phyloP scores from a whole-genome alignment of 2,797 vertebrate genomes.

The Thripadectes ignobilis region DNA sequence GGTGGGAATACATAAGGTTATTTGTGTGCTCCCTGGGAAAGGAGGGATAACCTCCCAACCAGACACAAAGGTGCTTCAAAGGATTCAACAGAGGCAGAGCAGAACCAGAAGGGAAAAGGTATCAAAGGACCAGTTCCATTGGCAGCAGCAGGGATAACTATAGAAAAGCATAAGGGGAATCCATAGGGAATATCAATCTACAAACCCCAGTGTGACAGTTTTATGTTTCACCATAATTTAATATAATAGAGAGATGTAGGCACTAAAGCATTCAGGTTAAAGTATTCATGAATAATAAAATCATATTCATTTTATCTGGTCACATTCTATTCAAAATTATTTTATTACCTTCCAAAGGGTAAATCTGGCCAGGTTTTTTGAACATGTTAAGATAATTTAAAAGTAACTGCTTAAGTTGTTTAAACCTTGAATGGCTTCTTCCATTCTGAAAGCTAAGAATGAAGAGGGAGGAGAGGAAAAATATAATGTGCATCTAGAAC shows the following conservation, averaged over 20 bases:
- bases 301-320: slow-evolving; percentile 60
- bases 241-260: slow-evolving; percentile 44
- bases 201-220: slow-evolving; percentile 48
- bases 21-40: neutral
- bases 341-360: slow-evolving; percentile 58
- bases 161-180: slow-evolving; percentile 41
- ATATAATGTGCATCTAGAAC: neutral
- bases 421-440: slow-evolving; percentile 41
- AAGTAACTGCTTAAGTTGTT: slow-evolving; percentile 49
- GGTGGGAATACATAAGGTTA: neutral
- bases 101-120: neutral
- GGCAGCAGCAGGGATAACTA: slow-evolving; percentile 2
- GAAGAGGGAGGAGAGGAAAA: neutral
- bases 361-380: slow-evolving; percentile 40
- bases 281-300: slow-evolving; percentile 69
- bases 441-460: neutral
- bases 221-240: slow-evolving; percentile 63
- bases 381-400: slow-evolving; percentile 49
- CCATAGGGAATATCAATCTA: slow-evolving; percentile 39
- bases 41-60: neutral
- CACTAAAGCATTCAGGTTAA: slow-evolving; percentile 65
- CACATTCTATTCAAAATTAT: slow-evolving; percentile 68
- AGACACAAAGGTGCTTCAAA: neutral
- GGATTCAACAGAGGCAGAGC: neutral
- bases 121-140: slow-evolving; percentile 43